phyloP scores from a whole-genome alignment of 2,113 vertebrate species.

The Megaleporinus macrocephalus region DNA sequence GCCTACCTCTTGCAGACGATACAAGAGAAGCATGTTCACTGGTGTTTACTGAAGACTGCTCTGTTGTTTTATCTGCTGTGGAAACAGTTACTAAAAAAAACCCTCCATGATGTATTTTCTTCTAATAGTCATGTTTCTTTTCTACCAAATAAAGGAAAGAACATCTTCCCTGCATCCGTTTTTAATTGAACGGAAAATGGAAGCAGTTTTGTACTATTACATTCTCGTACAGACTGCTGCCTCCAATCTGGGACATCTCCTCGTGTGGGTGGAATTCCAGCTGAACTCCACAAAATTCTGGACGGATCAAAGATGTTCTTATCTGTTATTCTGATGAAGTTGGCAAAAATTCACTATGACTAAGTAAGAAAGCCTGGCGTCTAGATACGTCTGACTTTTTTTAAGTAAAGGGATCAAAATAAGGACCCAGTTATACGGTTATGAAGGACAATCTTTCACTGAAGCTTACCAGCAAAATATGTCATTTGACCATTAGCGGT shows the following conservation, averaged over 20 bases:
- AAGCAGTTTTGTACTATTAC: not conserved
- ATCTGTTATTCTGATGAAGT: conserved; percentile 3
- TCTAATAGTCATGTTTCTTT: not conserved
- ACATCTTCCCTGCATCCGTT: not conserved
- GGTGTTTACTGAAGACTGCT: not conserved
- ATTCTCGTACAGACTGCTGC: not conserved
- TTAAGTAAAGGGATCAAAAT: not conserved
- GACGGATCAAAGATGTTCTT: conserved; percentile 1
- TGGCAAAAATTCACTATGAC: not conserved
- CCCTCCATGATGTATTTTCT: not conserved
- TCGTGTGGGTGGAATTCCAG: not conserved
- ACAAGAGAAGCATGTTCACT: not conserved
- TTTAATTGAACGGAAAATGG: not conserved
- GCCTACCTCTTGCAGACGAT: not conserved
- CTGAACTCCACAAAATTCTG: conserved; percentile 13
- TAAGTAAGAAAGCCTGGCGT: not conserved
- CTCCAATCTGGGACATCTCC: not conserved
- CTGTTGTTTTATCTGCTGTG: not conserved
- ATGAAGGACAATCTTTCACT: not conserved
- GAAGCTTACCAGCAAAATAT: not conserved
- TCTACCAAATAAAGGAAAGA: not conserved
- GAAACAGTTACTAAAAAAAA: not conserved
- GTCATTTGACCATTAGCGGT: too few species aligned
- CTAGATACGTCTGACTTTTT: not conserved
- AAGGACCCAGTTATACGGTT: not conserved